phyloP scores from a whole-genome alignment of 2,797 vertebrate genomes.

The Amniataba percoides region DNA sequence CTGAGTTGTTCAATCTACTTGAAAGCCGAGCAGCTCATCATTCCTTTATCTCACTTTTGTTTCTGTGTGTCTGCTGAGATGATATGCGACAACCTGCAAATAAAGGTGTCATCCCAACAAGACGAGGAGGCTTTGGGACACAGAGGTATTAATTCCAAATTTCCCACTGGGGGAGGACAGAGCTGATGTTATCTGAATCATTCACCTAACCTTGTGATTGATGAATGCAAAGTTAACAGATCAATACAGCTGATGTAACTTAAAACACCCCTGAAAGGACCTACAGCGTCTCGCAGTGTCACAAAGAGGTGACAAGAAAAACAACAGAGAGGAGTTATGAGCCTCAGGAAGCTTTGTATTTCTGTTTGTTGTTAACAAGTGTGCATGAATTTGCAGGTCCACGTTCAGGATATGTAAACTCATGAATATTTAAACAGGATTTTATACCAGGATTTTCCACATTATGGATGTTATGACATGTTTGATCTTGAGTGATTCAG shows the following conservation, averaged over 20 bases:
- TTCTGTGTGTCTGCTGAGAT: not conserved
- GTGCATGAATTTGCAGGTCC: constrained; percentile 15
- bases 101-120: constrained; percentile 20
- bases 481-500: constrained; percentile 29
- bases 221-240: constrained; percentile 56
- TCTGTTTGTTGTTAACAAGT: constrained; percentile 8
- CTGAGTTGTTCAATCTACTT: not conserved
- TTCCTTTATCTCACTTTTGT: not conserved
- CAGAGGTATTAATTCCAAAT: constrained; percentile 31
- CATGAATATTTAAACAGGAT: constrained; percentile 34
- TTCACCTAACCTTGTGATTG: constrained; percentile 45
- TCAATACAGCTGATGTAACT: constrained; percentile 47
- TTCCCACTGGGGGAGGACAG: constrained; percentile 23
- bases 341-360: not conserved
- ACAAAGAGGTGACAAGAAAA: constrained; percentile 22
- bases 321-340: constrained; percentile 5
- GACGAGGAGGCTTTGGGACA: not conserved
- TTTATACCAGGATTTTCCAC: not conserved
- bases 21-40: not conserved
- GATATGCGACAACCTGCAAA: constrained; percentile 13
- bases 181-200: constrained; percentile 41
- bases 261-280: constrained; percentile 29
- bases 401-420: constrained; percentile 30
- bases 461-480: constrained; percentile 21
- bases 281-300: not conserved